Percentiles rank a stretch among this genome's conserved stretches.
Evolutionary conservation across 2,113 vertebrate genomes (phyloP).

Genomic region (Sakesphorus luctuosus): DNA sequence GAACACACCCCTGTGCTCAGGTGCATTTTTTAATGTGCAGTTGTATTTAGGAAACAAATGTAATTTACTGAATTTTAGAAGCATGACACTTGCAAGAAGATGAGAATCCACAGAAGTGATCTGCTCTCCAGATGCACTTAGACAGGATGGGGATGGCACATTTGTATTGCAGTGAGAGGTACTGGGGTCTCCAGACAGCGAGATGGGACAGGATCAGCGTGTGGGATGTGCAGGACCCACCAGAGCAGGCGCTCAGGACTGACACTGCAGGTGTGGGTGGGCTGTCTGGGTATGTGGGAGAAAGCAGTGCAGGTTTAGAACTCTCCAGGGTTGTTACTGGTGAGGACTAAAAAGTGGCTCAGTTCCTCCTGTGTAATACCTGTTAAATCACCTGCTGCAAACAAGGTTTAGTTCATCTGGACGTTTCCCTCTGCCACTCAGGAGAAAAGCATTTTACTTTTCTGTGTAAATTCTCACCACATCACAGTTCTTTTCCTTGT

Average conservation of each 20-base stretch:
- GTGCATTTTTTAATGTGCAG: neutral
- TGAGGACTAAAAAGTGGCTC: neutral
- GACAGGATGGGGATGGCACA: neutral
- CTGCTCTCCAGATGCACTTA: neutral
- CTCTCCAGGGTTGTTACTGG: neutral
- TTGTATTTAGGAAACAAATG: neutral
- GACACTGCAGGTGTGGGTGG: neutral
- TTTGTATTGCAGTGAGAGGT: too few relatives aligned
- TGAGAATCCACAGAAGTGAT: neutral
- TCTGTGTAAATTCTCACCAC: neutral
- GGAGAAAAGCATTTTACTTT: neutral
- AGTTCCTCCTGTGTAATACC: neutral
- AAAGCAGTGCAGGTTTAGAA: neutral
- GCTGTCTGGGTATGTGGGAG: too few relatives aligned
- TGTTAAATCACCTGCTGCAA: neutral
- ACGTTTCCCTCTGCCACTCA: neutral
- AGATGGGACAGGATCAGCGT: neutral
- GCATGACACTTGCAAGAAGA: neutral
- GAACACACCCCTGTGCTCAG: neutral
- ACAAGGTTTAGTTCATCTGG: too few relatives aligned
- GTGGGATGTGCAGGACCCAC: neutral
- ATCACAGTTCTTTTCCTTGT: neutral
- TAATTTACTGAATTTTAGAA: neutral
- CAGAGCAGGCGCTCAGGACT: neutral
- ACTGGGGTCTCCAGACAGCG: neutral